Evolutionary conservation across 2,888 invertebrate species (phyloP), one percentile per base, ranked within the genome.

Genomic region (Quadroppia sp.): DNA sequence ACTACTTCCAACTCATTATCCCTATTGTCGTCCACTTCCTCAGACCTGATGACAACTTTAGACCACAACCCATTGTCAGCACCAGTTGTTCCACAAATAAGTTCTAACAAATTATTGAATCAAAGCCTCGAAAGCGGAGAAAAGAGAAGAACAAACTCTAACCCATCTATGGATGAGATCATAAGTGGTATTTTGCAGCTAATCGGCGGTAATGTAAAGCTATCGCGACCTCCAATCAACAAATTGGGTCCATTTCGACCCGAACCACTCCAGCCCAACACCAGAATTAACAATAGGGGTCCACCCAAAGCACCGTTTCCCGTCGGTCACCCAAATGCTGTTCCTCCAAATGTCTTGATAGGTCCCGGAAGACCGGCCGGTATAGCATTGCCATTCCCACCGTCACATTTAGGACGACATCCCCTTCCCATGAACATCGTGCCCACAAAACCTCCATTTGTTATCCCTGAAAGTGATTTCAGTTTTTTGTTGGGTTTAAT

Each of bases 151-250:
- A 64, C 64, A 36, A 64, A 64, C 36, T 32, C 64, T 11, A 64
- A 64, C n/a, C 64, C 74, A 11, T 77, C 78, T 80, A 92, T 94
- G 74, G 92, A 93, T 81, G 92, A 94, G 80, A 92, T 94, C 40
- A 91, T 94, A 45, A 80, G 80, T 69, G 93, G 93, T 11, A 89
- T 94, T 70, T 92, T 93, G 0, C 92, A 93, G 81, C 82, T 94
- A 15, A 83, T 94, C 1, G 92, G 94, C 77, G 93, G 93, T 0
- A 92, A 93, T 79, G 92, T 92, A 0, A 92, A 92, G 79, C 90
- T 92, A 7, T 78, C 74, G 9, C 70, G 73, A 45, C 76, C 77
- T 9, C 61, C 40, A 0, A 90, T 89, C 81, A 32, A 15, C 59
- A 76, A 40, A 64, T 72, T 61, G 76, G 56, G 17, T 72, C 74